Evolutionary conservation across 1,140 invertebrate genomes (phyloP).

Genomic region (Choristoneura fumiferana): DNA sequence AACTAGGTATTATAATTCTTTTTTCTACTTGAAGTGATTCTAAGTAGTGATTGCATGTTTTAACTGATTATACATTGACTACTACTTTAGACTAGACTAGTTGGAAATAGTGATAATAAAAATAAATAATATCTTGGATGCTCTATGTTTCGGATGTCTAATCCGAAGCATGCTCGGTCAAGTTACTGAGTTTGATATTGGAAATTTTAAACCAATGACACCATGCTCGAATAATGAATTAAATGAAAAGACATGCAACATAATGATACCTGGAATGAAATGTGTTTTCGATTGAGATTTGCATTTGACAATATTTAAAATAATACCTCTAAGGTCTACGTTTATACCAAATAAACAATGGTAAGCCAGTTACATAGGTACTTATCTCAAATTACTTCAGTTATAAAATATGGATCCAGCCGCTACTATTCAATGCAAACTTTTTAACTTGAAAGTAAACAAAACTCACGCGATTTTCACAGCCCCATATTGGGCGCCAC

Average conservation of each 20-base stretch:
- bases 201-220: constrained; percentile 12
- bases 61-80: too few species aligned
- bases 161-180: not conserved
- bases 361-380: too few species aligned
- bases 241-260: constrained; percentile 64
- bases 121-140: constrained; percentile 6
- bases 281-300: constrained; percentile 22
- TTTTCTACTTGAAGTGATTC: constrained; percentile 1
- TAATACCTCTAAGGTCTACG: not conserved
- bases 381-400: too few species aligned
- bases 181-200: not conserved
- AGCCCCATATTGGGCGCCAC: not conserved
- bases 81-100: not conserved
- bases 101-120: not conserved
- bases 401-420: too few species aligned
- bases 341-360: too few species aligned
- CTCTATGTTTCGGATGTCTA: not conserved
- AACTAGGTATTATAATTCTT: too few species aligned
- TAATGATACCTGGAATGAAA: constrained; percentile 47
- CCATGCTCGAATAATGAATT: constrained; percentile 43
- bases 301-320: not conserved
- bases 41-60: too few species aligned
- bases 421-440: too few species aligned
- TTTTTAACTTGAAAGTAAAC: too few species aligned
- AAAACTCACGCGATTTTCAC: not conserved